Evolutionary conservation across 2,797 vertebrate species (phyloP).

Genomic region (Darevskia nairensis): DNA sequence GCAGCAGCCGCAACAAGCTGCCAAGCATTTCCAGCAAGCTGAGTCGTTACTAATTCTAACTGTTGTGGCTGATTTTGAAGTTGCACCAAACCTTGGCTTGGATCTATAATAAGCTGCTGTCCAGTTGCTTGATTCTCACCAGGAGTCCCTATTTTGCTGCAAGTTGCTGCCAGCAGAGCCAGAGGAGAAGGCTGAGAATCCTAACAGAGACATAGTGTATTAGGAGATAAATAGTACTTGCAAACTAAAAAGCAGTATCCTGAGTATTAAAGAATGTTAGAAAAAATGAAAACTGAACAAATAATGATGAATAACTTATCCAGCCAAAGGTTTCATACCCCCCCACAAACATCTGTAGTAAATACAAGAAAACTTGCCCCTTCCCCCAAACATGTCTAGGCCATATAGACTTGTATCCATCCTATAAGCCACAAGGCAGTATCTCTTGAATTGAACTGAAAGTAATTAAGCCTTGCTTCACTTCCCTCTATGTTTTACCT

Average conservation of each 20-base stretch:
- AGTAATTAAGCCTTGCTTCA: background rate
- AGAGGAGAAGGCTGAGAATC: constrained; percentile 98
- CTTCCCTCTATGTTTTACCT: constrained; percentile 82
- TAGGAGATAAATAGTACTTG: constrained; percentile 77
- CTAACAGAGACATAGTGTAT: constrained; percentile 84
- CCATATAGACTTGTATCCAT: constrained; percentile 50
- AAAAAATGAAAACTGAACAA: constrained; percentile 42
- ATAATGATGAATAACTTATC: constrained; percentile 15
- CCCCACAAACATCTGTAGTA: background rate
- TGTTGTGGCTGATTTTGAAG: constrained; percentile 91
- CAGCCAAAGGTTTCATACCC: background rate
- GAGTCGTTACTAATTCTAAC: constrained; percentile 95
- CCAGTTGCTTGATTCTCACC: constrained; percentile 87
- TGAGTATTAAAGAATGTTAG: constrained; percentile 62
- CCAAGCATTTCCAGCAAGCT: constrained; percentile 96
- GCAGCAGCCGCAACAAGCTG: constrained; percentile 91
- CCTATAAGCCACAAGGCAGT: constrained; percentile 9
- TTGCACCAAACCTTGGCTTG: constrained; percentile 91
- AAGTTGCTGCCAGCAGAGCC: constrained; percentile 97
- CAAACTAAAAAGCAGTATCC: constrained; percentile 60
- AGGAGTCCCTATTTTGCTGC: constrained; percentile 98
- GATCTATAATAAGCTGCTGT: constrained; percentile 94
- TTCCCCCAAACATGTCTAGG: constrained; percentile 21
- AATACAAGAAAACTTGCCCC: constrained; percentile 26
- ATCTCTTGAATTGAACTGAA: constrained; percentile 54